These are phyloP conservation scores for Nyctereutes procyonoides DNA, from an alignment of 2,113 vertebrate species.

Conservation along the genomic window DNA sequence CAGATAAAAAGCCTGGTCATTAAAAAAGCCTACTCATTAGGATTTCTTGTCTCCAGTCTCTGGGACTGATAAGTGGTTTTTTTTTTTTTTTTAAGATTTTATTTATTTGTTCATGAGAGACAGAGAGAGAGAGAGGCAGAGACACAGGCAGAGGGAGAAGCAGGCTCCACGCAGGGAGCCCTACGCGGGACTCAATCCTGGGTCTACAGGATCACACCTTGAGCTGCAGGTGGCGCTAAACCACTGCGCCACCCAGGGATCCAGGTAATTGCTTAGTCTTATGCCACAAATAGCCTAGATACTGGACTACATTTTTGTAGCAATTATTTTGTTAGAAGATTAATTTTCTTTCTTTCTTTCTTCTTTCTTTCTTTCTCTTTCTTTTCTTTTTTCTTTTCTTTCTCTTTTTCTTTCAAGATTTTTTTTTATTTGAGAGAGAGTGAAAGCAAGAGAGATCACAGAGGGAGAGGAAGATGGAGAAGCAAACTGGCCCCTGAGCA, in stretches of 20 bases:
- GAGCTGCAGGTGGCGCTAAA: too few species aligned
- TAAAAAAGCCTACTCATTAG: neutral
- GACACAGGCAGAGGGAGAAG: too few species aligned
- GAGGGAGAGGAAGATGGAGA: neutral
- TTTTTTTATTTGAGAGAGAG: neutral
- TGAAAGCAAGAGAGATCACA: neutral
- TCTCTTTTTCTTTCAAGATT: neutral
- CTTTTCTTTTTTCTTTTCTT: too few species aligned
- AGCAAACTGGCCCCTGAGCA: neutral
- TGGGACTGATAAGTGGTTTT: neutral
- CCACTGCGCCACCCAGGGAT: too few species aligned
- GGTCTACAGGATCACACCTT: too few species aligned
- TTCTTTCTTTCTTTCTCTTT: too few species aligned
- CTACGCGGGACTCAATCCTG: too few species aligned
- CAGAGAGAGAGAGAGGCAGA: too few species aligned
- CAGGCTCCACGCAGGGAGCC: too few species aligned
- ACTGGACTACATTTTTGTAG: neutral
- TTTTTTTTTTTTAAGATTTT: too few species aligned
- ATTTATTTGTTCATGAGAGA: too few species aligned
- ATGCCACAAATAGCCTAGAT: neutral
- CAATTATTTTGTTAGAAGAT: constrained; percentile 33
- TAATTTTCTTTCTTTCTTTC: neutral
- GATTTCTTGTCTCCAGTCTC: constrained; percentile 5
- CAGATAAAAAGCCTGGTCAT: neutral
- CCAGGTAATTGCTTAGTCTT: neutral